phyloP scores from a whole-genome alignment of 1,140 invertebrate genomes.

The Semibalanus balanoides region DNA sequence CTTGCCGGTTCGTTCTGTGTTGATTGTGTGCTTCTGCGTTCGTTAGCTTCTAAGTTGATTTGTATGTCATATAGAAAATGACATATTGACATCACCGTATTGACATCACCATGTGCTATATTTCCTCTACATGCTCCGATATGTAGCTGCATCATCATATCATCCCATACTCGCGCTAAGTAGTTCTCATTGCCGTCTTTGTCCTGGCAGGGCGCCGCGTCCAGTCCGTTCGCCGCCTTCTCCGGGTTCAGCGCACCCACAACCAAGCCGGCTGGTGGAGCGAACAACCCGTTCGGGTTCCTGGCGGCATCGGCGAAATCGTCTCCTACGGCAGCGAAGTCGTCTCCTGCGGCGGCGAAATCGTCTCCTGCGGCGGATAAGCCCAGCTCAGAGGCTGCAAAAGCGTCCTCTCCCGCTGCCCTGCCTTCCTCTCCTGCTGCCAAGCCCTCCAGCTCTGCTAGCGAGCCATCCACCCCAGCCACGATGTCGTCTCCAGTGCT shows the following conservation, averaged over 20 bases:
- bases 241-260: neutral
- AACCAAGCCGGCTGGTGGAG: neutral
- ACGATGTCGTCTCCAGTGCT: conserved; percentile 1
- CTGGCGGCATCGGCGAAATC: neutral
- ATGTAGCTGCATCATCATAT: too few relatives aligned
- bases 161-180: too few relatives aligned
- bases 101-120: too few relatives aligned
- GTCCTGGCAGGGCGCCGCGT: neutral
- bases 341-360: neutral
- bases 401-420: neutral
- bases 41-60: too few relatives aligned
- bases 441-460: conserved; percentile 11
- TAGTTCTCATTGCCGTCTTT: neutral
- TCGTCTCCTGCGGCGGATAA: too few relatives aligned
- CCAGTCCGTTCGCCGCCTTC: neutral
- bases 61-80: too few relatives aligned
- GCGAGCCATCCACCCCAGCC: neutral
- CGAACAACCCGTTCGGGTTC: neutral
- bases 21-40: too few relatives aligned
- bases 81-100: too few relatives aligned
- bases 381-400: too few relatives aligned
- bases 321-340: neutral
- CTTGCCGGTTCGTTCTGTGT: too few relatives aligned
- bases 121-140: too few relatives aligned
- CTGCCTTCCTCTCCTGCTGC: conserved; percentile 3